Percentiles rank a stretch among this genome's conserved stretches.
Conservation (phyloP, 2,797 vertebrate genomes). For the Hippocampus kuda region DNA sequence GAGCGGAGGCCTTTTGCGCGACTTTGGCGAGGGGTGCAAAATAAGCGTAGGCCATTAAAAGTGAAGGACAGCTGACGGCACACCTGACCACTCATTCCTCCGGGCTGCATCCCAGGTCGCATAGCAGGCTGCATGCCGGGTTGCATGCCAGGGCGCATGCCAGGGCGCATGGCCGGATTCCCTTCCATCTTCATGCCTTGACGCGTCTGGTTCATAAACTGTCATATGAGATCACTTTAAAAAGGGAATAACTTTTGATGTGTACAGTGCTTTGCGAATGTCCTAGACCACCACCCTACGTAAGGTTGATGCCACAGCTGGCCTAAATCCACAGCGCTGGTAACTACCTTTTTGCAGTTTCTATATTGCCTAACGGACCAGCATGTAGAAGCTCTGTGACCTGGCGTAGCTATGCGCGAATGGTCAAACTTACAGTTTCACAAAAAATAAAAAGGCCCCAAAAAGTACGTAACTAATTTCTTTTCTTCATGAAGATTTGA, state of each 20-base stretch:
- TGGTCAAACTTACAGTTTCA: no score
- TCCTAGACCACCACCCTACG: background rate
- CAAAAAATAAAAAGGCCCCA: no score
- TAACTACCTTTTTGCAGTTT: no score
- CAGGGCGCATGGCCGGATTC: constrained; percentile 75
- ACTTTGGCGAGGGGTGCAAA: background rate
- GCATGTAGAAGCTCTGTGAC: no score
- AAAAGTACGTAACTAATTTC: no score
- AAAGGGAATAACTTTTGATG: constrained; percentile 1
- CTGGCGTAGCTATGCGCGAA: no score
- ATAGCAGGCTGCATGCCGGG: constrained; percentile 46
- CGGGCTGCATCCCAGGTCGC: constrained; percentile 39
- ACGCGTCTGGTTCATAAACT: constrained; percentile 94
- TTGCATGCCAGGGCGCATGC: constrained; percentile 74
- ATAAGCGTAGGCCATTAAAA: background rate
- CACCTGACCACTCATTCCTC: constrained; percentile 62
- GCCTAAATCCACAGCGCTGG: no score
- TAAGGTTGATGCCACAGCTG: background rate
- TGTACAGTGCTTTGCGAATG: background rate
- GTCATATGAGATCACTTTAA: constrained; percentile 10
- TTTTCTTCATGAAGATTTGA: no score
- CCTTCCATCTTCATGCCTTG: constrained; percentile 86
- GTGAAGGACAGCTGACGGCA: background rate
- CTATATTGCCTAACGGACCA: no score
- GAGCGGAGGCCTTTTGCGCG: background rate